A percentile compares a stretch with the other conserved stretches of the same genome.
These are phyloP conservation scores for Nesoenas mayeri DNA, from an alignment of 2,113 vertebrate species.

Conservation along the genomic window DNA sequence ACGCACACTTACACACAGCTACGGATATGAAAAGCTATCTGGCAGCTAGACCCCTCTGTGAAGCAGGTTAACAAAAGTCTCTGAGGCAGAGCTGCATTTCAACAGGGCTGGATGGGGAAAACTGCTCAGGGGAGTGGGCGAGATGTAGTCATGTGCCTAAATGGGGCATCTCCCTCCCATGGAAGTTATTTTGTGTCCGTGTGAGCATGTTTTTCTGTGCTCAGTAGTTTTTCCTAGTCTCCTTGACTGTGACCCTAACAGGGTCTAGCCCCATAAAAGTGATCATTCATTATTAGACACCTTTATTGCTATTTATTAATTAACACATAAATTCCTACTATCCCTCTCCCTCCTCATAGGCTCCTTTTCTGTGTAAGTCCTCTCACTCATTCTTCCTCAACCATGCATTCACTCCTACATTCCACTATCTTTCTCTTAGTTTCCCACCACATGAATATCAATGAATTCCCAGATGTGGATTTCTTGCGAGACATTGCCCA, in stretches of 20 bases:
- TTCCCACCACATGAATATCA: neutral
- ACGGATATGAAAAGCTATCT: neutral
- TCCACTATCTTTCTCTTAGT: neutral
- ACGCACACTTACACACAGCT: neutral
- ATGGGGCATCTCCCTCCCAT: too few species aligned
- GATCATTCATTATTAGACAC: neutral
- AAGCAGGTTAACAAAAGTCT: neutral
- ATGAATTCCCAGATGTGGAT: neutral
- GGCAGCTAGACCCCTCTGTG: neutral
- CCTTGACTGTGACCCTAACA: neutral
- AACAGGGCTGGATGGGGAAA: neutral
- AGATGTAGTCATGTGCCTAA: neutral
- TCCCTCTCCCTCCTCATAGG: neutral
- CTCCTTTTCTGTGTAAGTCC: neutral
- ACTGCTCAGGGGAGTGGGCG: neutral
- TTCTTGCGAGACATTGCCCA: neutral
- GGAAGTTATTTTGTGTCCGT: neutral
- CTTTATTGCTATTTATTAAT: neutral
- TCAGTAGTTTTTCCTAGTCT: neutral
- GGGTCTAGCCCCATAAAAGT: neutral
- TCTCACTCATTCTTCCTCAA: neutral
- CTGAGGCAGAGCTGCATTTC: neutral
- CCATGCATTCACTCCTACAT: neutral
- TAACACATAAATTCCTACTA: neutral
- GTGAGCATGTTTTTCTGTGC: neutral